Conservation (phyloP, 1,140 invertebrate genomes). For the Brachionus sp. region DNA sequence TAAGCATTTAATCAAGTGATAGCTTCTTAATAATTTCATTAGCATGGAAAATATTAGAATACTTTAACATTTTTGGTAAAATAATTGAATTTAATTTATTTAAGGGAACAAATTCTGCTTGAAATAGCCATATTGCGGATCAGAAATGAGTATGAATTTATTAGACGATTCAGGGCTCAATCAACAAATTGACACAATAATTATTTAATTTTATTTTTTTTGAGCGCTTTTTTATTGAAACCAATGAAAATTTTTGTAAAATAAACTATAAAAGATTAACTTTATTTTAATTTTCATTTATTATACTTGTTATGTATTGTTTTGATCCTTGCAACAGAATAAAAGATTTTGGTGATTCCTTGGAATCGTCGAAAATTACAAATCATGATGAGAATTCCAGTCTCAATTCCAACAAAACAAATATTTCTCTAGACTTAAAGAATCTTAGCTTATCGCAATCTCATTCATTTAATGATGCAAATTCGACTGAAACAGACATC, state of each 20-base stretch:
- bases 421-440: neutral
- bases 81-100: neutral
- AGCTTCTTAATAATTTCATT: too few relatives aligned
- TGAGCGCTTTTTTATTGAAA: slow-evolving; percentile 27
- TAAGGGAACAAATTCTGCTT: slow-evolving; percentile 23
- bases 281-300: neutral
- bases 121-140: slow-evolving; percentile 22
- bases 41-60: neutral
- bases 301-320: neutral
- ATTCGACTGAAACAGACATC: neutral
- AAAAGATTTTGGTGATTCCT: neutral
- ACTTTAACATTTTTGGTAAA: too few relatives aligned
- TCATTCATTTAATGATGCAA: neutral
- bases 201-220: slow-evolving; percentile 26
- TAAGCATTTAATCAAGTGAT: too few relatives aligned
- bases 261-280: neutral
- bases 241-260: neutral
- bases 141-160: slow-evolving; percentile 38
- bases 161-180: slow-evolving; percentile 24
- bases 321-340: neutral
- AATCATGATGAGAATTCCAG: neutral
- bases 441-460: neutral
- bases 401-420: slow-evolving; percentile 7
- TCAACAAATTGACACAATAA: neutral
- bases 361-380: neutral